Evolutionary conservation across 2,113 vertebrate species (phyloP).

Genomic region (Mesocricetus auratus): DNA sequence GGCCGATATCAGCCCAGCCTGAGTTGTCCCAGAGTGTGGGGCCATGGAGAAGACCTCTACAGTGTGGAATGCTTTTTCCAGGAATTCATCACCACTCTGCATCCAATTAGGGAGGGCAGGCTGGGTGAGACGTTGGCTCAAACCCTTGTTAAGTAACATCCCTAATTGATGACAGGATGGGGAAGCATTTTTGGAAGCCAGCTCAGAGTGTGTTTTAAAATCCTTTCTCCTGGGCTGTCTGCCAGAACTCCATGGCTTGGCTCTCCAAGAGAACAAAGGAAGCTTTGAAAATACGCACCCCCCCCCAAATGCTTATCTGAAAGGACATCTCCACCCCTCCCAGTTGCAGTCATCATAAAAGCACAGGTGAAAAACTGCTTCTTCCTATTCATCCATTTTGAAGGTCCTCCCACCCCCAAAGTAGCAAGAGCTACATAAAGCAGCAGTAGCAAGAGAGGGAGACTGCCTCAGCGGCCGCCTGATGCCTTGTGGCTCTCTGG

Average conservation of each 20-base stretch:
- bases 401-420: neutral
- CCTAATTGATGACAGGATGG: constrained; percentile 80
- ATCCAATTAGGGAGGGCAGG: constrained; percentile 78
- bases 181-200: constrained; percentile 75
- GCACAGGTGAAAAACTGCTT: constrained; percentile 88
- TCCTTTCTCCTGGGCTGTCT: constrained; percentile 81
- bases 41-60: constrained; percentile 58
- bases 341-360: constrained; percentile 85
- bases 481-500: constrained; percentile 43
- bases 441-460: neutral
- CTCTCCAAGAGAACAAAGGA: constrained; percentile 87
- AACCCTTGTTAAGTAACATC: constrained; percentile 83
- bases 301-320: constrained; percentile 85
- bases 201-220: constrained; percentile 83
- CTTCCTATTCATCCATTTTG: constrained; percentile 76
- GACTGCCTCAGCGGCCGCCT: neutral
- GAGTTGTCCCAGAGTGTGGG: neutral
- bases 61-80: constrained; percentile 66
- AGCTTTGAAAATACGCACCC: constrained; percentile 86
- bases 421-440: too few species aligned
- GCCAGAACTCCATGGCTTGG: constrained; percentile 74
- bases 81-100: constrained; percentile 79
- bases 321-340: constrained; percentile 87
- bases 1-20: neutral
- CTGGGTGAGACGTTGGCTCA: constrained; percentile 75